Conservation (phyloP, 2,888 invertebrate genomes). For the Lamellibrachia columna region DNA sequence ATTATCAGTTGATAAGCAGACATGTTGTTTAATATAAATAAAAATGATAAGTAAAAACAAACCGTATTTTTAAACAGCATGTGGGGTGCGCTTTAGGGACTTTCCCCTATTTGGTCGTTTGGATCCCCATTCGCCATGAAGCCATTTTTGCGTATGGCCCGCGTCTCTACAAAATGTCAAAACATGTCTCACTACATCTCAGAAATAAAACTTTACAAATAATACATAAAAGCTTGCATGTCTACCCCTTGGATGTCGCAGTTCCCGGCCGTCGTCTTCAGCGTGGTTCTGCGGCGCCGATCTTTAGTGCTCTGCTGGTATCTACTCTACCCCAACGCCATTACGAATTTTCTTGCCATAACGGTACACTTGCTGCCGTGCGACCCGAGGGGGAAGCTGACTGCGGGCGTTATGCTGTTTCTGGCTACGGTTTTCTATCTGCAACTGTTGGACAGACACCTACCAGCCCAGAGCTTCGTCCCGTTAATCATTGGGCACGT, state of each 20-base stretch:
- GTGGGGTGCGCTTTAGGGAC: too few relatives aligned
- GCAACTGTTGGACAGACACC: neutral
- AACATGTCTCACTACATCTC: too few relatives aligned
- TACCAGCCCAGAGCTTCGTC: neutral
- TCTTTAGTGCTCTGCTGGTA: neutral
- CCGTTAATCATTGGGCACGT: neutral
- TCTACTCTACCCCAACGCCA: neutral
- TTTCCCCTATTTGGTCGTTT: too few relatives aligned
- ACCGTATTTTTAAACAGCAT: too few relatives aligned
- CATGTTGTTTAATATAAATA: too few relatives aligned
- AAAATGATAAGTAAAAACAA: too few relatives aligned
- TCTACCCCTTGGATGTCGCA: neutral
- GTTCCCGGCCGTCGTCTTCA: neutral
- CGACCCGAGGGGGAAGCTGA: neutral
- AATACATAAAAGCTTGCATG: too few relatives aligned
- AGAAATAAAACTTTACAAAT: too few relatives aligned
- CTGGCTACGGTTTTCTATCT: neutral
- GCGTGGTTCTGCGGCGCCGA: neutral
- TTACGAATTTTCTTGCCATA: neutral
- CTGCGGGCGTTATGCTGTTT: neutral
- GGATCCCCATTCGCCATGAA: too few relatives aligned
- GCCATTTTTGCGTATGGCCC: too few relatives aligned
- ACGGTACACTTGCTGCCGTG: neutral
- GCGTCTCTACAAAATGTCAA: too few relatives aligned
- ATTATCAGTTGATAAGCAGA: too few relatives aligned